Percentiles rank a stretch among this genome's conserved stretches.
Evolutionary conservation across 2,888 invertebrate species (phyloP).

Genomic region (Tuberolachnus salignus): DNA sequence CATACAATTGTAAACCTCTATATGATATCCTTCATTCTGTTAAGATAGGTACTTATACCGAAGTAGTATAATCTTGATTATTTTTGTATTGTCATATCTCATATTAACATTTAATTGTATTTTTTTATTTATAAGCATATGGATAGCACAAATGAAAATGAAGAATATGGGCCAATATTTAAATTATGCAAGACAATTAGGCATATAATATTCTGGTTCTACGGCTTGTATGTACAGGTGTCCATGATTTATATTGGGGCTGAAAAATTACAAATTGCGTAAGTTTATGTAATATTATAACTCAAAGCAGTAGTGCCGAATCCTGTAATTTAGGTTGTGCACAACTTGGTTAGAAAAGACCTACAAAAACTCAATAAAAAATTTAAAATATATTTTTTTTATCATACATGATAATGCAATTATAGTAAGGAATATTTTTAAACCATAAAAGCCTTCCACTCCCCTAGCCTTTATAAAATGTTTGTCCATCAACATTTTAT

Average conservation of each 20-base stretch:
- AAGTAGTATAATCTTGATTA: not conserved
- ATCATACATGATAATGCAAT: not conserved
- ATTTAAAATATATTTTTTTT: not conserved
- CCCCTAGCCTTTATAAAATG: no score
- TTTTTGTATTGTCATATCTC: not conserved
- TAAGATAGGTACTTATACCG: not conserved
- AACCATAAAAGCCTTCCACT: no score
- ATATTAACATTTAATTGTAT: not conserved
- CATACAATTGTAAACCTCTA: not conserved
- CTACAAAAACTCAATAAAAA: no score
- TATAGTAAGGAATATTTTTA: not conserved
- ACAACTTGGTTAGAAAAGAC: no score
- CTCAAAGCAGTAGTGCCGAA: no score
- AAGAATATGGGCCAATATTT: conserved; percentile 14
- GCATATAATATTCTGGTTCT: conserved; percentile 21
- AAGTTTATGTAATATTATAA: not conserved
- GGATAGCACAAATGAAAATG: not conserved
- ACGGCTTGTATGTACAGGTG: not conserved
- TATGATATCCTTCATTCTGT: not conserved
- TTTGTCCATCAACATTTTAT: no score
- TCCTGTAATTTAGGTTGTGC: no score
- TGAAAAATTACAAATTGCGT: not conserved
- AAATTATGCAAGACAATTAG: conserved; percentile 17
- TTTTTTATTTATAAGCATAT: not conserved
- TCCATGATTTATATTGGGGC: not conserved